phyloP scores from a whole-genome alignment of 1,140 invertebrate genomes.

The Cherax quadricarinatus region DNA sequence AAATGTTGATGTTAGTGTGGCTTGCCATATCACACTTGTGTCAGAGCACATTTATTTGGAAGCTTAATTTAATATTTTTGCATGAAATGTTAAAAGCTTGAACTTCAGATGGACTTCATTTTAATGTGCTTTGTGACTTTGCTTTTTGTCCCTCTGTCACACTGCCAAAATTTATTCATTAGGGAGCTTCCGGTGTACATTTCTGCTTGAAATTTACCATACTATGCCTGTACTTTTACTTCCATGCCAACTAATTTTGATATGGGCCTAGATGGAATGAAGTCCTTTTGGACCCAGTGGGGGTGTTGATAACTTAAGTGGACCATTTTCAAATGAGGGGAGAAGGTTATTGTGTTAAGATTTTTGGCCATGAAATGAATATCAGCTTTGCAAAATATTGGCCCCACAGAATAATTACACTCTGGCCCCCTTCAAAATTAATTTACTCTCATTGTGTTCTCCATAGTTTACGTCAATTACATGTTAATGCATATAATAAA shows the following conservation, averaged over 20 bases:
- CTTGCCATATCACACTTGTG: conserved; percentile 1
- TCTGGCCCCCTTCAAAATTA: conserved; percentile 11
- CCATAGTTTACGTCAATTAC: conserved; percentile 7
- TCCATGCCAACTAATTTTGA: conserved; percentile 20
- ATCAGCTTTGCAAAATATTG: neutral
- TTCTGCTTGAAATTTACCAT: conserved; percentile 20
- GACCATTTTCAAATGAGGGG: neutral
- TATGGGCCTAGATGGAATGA: conserved; percentile 7
- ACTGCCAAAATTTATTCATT: conserved; percentile 12
- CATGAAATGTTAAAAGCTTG: conserved; percentile 7
- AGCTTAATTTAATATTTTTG: neutral
- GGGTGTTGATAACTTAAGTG: neutral
- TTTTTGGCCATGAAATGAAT: neutral
- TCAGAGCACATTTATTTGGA: conserved; percentile 9
- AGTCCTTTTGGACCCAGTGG: conserved; percentile 8
- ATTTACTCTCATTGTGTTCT: conserved; percentile 1
- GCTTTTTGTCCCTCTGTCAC: neutral
- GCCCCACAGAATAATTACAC: conserved; percentile 4
- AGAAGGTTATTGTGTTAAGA: neutral
- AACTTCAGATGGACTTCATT: conserved; percentile 5
- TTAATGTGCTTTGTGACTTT: conserved; percentile 18
- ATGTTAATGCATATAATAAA: conserved; percentile 9
- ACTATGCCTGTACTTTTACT: conserved; percentile 14
- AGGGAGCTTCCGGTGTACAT: conserved; percentile 1
- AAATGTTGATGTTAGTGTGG: neutral